Evolutionary conservation across 2,113 vertebrate species (phyloP), one percentile per base, ranked within the genome.

Genomic region (Zosterops japonicus): DNA sequence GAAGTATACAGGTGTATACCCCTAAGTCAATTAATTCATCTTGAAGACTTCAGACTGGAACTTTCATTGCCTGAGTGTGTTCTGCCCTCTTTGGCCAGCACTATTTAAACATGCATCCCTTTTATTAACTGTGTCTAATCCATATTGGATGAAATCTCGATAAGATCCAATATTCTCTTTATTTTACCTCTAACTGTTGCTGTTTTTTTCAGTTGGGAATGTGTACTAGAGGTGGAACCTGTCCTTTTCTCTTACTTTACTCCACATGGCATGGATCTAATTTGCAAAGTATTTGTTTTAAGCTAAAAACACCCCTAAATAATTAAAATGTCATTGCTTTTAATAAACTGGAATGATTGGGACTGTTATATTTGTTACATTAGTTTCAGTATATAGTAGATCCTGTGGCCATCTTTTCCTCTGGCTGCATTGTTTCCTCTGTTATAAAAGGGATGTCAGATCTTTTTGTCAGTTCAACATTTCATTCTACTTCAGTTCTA

Each of bases 401-500:
- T 80, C 28, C 27, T 42, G 11, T 83, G 50, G 63, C 63, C 46
- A 41, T 77, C 16, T 85, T 82, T 82, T 63, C 18, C 21, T 94
- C 21, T 31, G 56, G n/a, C 14, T 61, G 49, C 87, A 29, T 61
- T 47, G 6, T 57, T 87, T 85, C 35, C 42, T 83, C 7, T 47
- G 28, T 90, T 93, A 33, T 47, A 57, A 79, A 63, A 71, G n/a
- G 28, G 16, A 57, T 44, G 23, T 74, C 19, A 59, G 33, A 60
- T 93, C 21, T 61, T 83, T 83, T n/a, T 77, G 42, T 77, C 82
- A 77, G 63, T 47, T 90, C 59, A 77, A 14, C 81, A 36, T 88
- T 94, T 90, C 50, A 67, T 86, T 90, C 85, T 70, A 25, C 13
- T 79, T 87, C 61, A 61, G 57, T 83, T 95, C 14, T 11, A 2